Evolutionary conservation across 1,140 invertebrate species (phyloP).

Genomic region (Mycetomoellerius zeteki): DNA sequence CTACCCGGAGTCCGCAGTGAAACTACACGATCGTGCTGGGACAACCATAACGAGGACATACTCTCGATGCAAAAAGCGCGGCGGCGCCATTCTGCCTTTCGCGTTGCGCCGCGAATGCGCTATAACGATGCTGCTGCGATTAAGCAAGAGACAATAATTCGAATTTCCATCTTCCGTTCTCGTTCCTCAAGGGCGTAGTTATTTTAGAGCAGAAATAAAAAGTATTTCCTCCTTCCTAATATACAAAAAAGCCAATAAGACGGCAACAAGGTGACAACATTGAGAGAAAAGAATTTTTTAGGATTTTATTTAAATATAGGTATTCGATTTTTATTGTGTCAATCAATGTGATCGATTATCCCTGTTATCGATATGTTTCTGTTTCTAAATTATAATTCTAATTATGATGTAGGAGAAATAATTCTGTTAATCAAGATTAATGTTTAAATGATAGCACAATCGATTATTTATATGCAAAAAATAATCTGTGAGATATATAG

Average conservation of each 20-base stretch:
- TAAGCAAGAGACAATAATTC: conserved; percentile 24
- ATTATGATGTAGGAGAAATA: background rate
- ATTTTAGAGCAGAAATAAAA: background rate
- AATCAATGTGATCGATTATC: background rate
- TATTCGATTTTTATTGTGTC: background rate
- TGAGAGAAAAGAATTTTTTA: background rate
- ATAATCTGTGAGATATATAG: background rate
- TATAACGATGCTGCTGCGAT: conserved; percentile 35
- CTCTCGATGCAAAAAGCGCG: conserved; percentile 37
- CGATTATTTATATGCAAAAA: conserved; percentile 9
- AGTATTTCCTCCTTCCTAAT: background rate
- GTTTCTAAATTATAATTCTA: conserved; percentile 15
- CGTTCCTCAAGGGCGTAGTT: background rate
- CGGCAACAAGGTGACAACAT: background rate
- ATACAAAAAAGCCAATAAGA: background rate
- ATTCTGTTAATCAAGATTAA: conserved; percentile 20
- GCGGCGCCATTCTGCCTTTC: conserved; percentile 47
- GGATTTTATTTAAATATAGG: background rate
- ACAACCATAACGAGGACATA: conserved; percentile 47
- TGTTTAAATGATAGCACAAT: background rate
- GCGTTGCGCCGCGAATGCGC: conserved; percentile 19
- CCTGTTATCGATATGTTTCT: background rate
- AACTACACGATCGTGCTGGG: conserved; percentile 29
- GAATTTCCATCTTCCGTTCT: conserved; percentile 24
- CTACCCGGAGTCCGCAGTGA: background rate